Percentiles rank a stretch among this genome's conserved stretches.
These are phyloP conservation scores for Rhinogobio ventralis DNA, from an alignment of 2,797 vertebrate genomes.

Conservation along the genomic window DNA sequence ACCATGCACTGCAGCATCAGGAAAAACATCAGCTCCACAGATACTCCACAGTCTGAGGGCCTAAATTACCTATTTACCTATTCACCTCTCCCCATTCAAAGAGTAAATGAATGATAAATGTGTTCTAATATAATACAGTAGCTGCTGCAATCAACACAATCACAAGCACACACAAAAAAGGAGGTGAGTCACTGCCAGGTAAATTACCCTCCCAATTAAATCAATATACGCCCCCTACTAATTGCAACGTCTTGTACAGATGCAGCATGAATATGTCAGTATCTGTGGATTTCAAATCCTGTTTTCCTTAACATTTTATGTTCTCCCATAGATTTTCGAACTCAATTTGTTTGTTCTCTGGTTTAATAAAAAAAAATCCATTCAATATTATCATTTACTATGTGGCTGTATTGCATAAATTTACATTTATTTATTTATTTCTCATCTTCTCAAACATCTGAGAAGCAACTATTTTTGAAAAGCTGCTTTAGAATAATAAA, in stretches of 20 bases:
- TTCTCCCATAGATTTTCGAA: background rate
- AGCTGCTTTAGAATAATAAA: background rate
- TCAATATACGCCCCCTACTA: constrained; percentile 26
- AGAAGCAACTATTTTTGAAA: background rate
- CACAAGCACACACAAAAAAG: constrained; percentile 10
- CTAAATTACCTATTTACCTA: constrained; percentile 12
- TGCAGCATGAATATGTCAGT: background rate
- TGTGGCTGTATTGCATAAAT: background rate
- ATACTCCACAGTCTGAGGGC: background rate
- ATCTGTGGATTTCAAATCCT: background rate
- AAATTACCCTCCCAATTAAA: constrained; percentile 41
- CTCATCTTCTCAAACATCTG: background rate
- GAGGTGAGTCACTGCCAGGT: constrained; percentile 33
- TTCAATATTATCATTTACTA: background rate
- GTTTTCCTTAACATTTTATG: constrained; percentile 6
- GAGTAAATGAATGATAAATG: constrained; percentile 19
- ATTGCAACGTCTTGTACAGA: constrained; percentile 25
- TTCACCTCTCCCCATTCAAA: constrained; percentile 29
- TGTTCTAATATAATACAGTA: constrained; percentile 25
- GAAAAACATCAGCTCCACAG: background rate
- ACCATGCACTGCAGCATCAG: background rate
- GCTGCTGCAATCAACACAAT: constrained; percentile 20
- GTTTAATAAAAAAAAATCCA: background rate
- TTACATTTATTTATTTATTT: background rate
- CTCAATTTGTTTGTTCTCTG: background rate